phyloP scores from a whole-genome alignment of 2,797 vertebrate genomes.

The Galagoides demidoff region DNA sequence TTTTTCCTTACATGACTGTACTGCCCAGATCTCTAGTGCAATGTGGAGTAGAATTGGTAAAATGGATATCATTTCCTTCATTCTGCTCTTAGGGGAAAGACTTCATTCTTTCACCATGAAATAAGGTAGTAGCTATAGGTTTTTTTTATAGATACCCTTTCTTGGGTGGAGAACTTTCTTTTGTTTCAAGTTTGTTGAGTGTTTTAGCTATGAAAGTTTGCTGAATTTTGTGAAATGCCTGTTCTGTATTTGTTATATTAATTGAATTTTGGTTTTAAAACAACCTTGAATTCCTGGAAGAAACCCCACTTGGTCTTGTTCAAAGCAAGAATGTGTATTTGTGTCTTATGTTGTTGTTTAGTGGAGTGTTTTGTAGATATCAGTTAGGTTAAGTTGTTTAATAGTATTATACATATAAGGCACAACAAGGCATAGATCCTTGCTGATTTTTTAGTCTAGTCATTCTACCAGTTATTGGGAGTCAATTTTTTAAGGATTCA shows the following conservation, averaged over 20 bases:
- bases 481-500: background rate
- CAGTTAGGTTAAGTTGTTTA: constrained; percentile 24
- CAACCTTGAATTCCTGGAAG: constrained; percentile 8
- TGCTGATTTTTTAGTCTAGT: constrained; percentile 19
- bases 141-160: background rate
- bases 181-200: background rate
- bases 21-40: background rate
- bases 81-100: background rate
- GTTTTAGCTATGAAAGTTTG: background rate
- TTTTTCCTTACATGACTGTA: background rate
- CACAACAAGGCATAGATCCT: background rate
- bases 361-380: background rate
- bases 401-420: background rate
- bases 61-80: background rate
- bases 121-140: background rate
- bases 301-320: background rate
- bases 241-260: background rate
- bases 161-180: constrained; percentile 1
- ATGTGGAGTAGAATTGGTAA: constrained; percentile 2
- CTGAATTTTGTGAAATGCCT: constrained; percentile 34
- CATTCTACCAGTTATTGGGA: constrained; percentile 8
- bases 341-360: background rate
- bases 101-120: constrained; percentile 6
- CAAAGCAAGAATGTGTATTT: background rate
- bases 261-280: constrained; percentile 47